phyloP scores from a whole-genome alignment of 2,888 invertebrate species.

The Yponomeuta evonymella region DNA sequence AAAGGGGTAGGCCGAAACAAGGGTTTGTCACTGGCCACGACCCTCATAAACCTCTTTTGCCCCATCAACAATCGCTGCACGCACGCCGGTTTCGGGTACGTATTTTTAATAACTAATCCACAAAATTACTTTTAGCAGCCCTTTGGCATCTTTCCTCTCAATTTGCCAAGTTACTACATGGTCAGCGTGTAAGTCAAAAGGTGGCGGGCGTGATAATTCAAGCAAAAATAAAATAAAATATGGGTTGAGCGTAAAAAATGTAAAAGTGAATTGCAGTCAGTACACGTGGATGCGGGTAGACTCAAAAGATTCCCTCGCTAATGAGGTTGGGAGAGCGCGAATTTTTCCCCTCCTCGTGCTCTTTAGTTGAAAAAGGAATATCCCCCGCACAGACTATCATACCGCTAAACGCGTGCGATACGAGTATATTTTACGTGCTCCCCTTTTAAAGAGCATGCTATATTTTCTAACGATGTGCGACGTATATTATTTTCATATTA shows the following conservation, averaged over 20 bases:
- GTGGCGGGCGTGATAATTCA: not conserved
- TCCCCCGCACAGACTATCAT: constrained; percentile 40
- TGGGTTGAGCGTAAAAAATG: constrained; percentile 30
- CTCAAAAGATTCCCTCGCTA: constrained; percentile 45
- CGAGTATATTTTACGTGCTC: constrained; percentile 35
- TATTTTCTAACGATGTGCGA: not conserved
- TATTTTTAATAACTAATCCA: too few species aligned
- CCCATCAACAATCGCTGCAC: too few species aligned
- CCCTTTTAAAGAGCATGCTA: not conserved
- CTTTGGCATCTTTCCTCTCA: too few species aligned
- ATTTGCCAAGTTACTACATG: too few species aligned
- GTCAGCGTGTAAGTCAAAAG: not conserved
- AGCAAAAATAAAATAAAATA: not conserved
- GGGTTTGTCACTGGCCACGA: too few species aligned
- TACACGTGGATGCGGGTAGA: constrained; percentile 43
- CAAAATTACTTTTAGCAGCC: too few species aligned
- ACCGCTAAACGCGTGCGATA: constrained; percentile 36
- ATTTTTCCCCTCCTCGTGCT: constrained; percentile 32
- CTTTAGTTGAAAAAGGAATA: constrained; percentile 42
- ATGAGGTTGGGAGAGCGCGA: constrained; percentile 52
- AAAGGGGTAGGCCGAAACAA: too few species aligned
- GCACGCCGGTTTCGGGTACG: too few species aligned
- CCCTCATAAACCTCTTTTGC: too few species aligned
- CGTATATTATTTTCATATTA: too few species aligned
- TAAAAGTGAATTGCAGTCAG: constrained; percentile 36